Evolutionary conservation across 2,888 invertebrate species (phyloP).

Genomic region (Hoplodrina ambigua): DNA sequence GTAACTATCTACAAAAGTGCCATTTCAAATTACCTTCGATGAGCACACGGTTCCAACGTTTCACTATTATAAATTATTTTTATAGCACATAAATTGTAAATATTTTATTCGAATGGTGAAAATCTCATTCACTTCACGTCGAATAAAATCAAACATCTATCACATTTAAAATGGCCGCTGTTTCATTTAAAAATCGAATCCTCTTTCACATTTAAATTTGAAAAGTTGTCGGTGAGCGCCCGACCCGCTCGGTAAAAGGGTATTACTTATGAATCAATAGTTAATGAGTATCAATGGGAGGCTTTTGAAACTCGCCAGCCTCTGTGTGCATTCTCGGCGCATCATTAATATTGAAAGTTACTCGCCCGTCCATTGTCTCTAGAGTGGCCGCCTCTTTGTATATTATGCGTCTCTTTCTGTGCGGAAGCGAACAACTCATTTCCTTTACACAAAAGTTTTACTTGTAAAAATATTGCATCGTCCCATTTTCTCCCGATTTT

Average conservation of each 20-base stretch:
- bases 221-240: conserved; percentile 82
- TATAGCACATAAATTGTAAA: conserved; percentile 30
- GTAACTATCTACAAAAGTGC: background rate
- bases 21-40: conserved; percentile 14
- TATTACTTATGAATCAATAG: conserved; percentile 90
- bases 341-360: conserved; percentile 90
- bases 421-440: conserved; percentile 85
- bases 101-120: conserved; percentile 49
- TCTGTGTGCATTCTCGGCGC: conserved; percentile 87
- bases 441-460: conserved; percentile 83
- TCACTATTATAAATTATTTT: conserved; percentile 37
- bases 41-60: conserved; percentile 17
- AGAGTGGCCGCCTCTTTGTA: conserved; percentile 85
- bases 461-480: conserved; percentile 77
- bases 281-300: conserved; percentile 89
- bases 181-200: conserved; percentile 77
- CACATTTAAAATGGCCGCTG: conserved; percentile 61
- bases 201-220: conserved; percentile 86
- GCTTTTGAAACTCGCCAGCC: conserved; percentile 85
- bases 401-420: conserved; percentile 80
- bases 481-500: conserved; percentile 62
- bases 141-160: conserved; percentile 62
- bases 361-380: conserved; percentile 85
- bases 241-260: conserved; percentile 83
- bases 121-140: conserved; percentile 54